These are phyloP conservation scores for Turritopsis dohrnii DNA, from an alignment of 30 jellyfish, hydroid and myxozoan genomes.

Conservation along the genomic window DNA sequence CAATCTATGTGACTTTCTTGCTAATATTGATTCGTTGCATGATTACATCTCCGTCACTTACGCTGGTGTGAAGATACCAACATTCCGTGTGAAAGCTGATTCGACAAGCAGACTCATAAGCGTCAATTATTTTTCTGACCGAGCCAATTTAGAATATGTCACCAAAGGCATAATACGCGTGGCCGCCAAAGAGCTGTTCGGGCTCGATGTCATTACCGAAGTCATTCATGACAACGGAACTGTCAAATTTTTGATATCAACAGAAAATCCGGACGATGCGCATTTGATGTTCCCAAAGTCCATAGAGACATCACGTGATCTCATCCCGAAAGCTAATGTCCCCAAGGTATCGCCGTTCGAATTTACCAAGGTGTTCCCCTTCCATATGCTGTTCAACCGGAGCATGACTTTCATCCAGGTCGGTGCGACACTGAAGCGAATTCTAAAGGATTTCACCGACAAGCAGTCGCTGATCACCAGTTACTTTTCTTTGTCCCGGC, in stretches of 20 bases:
- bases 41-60: conserved; percentile 42
- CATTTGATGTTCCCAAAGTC: conserved; percentile 45
- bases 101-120: conserved; percentile 22
- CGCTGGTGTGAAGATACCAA: conserved; percentile 45
- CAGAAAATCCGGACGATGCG: conserved; percentile 41
- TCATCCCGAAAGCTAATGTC: conserved; percentile 36
- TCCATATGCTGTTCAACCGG: conserved; percentile 47
- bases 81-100: conserved; percentile 45
- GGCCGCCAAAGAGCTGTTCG: conserved; percentile 38
- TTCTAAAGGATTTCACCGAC: conserved; percentile 26
- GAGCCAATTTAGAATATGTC: conserved; percentile 40
- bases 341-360: conserved; percentile 56
- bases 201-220: conserved; percentile 28
- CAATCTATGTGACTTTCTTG: conserved; percentile 40
- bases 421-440: conserved; percentile 41
- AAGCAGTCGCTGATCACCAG: conserved; percentile 22
- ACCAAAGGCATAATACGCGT: conserved; percentile 41
- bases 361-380: conserved; percentile 48
- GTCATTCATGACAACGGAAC: conserved; percentile 31
- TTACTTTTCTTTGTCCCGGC: conserved; percentile 35
- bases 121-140: conserved; percentile 32
- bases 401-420: conserved; percentile 36
- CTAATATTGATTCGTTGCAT: conserved; percentile 45
- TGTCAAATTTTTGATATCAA: conserved; percentile 26
- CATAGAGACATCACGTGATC: conserved; percentile 38